Evolutionary conservation across 2,888 invertebrate species (phyloP), one percentile per base, ranked within the genome.

Genomic region (Chrysomela aeneicollis): DNA sequence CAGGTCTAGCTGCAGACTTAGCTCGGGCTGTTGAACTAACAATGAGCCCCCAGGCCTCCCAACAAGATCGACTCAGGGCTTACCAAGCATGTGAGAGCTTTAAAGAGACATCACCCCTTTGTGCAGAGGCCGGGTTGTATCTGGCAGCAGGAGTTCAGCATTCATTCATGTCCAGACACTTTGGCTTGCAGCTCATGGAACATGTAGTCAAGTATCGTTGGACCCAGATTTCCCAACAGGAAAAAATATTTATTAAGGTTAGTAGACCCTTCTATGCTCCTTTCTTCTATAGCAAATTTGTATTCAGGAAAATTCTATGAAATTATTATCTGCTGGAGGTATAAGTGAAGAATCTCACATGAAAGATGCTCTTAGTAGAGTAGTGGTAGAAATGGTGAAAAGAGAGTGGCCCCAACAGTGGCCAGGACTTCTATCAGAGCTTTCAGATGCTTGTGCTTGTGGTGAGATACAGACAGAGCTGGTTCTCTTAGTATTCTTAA

Each of bases 381-480:
- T 97, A n/a, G 90, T 97, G 59, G 97, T 98, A 0, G 97, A 98
- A 84, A 95, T 98, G 91, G 92, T 95, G 59, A 97, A 97, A 79
- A 86, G 97, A 9, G 97, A 97, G 81, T 98, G 97, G 98, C 98
- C 98, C 0, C 97, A 97, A 79, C 94, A 97, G 71, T 98, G 97
- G 97, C 93, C 95, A 0, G 89, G 92, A 0, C 82, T 98, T 32
- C 82, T 97, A 30, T 85, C 88, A 0, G 96, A 97, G 80, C 85
- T 97, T 1, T 92, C 93, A 64, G 89, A 90, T 74, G 91, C 94
- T 0, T 94, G 94, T 79, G 86, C 89, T 10, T 87, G 89, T 72
- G 96, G 97, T 10, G 94, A 94, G 77, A 88, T 90, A 55, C 96
- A 95, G 79, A 95, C 95, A 10, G 95, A 97, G 82, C 86, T 97